Conservation (phyloP, 2,113 vertebrate genomes). For the Corythornis cristatus region DNA sequence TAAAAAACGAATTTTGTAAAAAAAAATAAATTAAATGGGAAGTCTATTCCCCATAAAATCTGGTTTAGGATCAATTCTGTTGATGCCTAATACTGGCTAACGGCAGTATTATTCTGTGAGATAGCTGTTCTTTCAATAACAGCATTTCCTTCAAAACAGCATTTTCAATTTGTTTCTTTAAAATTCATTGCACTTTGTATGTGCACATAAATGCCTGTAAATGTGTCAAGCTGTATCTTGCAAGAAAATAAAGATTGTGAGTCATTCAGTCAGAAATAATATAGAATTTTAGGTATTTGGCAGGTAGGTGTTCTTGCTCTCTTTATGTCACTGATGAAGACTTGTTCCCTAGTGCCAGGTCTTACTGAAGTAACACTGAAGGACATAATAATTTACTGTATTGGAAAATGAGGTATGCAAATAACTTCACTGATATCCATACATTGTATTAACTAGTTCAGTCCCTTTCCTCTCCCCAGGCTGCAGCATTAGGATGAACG, state of each 20-base stretch:
- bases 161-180: not conserved
- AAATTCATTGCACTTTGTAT: not conserved
- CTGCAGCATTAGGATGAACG: not conserved
- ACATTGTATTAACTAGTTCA: not conserved
- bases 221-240: rapidly evolving
- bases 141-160: not conserved
- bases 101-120: not conserved
- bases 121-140: not conserved
- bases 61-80: not conserved
- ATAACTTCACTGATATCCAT: not conserved
- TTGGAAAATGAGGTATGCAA: not conserved
- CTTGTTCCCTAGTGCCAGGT: not conserved
- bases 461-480: not conserved
- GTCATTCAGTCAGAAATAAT: not conserved
- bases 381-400: not conserved
- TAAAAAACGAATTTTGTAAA: not conserved
- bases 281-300: not conserved
- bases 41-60: not conserved
- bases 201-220: not conserved
- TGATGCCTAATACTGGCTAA: not conserved
- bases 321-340: not conserved
- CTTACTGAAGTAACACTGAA: not conserved
- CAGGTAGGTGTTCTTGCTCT: not conserved
- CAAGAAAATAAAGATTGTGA: not conserved
- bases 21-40: not conserved